phyloP scores from a whole-genome alignment of 2,888 invertebrate genomes.

The Stenchaetothrips biformis region DNA sequence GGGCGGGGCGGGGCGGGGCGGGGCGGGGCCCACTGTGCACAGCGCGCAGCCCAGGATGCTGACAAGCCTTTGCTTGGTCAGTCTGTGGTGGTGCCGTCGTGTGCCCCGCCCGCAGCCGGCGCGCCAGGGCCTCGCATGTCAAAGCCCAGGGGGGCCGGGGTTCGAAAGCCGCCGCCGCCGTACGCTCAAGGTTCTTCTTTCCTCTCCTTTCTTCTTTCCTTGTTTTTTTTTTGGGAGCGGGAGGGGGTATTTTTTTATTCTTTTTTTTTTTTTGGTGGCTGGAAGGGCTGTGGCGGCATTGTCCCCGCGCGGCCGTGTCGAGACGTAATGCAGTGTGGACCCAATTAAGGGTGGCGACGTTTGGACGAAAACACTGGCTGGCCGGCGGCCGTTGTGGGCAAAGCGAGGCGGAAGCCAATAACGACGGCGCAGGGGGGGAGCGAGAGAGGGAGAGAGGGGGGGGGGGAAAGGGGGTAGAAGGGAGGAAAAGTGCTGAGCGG shows the following conservation, averaged over 20 bases:
- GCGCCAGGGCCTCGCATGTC: not conserved
- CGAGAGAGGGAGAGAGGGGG: not conserved
- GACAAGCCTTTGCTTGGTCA: not conserved
- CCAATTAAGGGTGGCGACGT: constrained; percentile 2
- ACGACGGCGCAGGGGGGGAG: not conserved
- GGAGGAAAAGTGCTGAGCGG: not conserved
- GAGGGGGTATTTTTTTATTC: too few species aligned
- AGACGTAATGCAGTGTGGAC: not conserved
- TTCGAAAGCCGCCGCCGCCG: not conserved
- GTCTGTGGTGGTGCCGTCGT: too few species aligned
- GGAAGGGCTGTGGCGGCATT: too few species aligned
- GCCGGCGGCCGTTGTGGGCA: not conserved
- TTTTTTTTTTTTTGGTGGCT: too few species aligned
- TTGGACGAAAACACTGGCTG: not conserved
- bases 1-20: not conserved
- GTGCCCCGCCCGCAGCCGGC: not conserved
- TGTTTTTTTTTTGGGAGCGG: too few species aligned
- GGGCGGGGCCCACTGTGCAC: not conserved
- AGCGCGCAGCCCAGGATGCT: not conserved
- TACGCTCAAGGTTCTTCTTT: too few species aligned
- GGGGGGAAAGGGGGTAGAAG: not conserved
- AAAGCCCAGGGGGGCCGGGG: not conserved
- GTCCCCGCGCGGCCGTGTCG: too few species aligned
- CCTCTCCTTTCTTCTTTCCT: too few species aligned
- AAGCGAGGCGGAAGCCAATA: constrained; percentile 8